Evolutionary conservation across 2,797 vertebrate genomes (phyloP).

Genomic region (Eptatretus atami): DNA sequence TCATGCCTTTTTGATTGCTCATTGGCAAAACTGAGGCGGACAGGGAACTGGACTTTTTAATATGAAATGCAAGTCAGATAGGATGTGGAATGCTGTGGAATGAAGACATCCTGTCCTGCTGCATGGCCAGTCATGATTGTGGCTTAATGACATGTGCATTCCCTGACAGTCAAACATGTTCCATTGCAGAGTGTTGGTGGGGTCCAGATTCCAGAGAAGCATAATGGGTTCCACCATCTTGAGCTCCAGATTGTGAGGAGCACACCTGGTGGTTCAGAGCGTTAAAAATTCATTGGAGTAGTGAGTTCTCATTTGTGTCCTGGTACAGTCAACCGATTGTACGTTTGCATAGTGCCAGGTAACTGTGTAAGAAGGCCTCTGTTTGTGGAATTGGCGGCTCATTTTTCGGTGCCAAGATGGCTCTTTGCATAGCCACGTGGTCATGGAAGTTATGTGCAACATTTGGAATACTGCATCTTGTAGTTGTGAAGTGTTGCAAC

Average conservation of each 20-base stretch:
- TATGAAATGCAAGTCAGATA: neutral
- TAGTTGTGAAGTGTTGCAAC: too few relatives aligned
- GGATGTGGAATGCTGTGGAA: neutral
- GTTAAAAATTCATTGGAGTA: neutral
- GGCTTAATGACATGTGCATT: conserved; percentile 1
- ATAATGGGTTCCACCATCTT: neutral
- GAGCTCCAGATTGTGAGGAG: neutral
- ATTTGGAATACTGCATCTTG: too few relatives aligned
- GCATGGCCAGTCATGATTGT: neutral
- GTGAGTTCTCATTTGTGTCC: too few relatives aligned
- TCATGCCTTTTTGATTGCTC: neutral
- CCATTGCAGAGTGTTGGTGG: conserved; percentile 1
- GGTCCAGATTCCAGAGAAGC: neutral
- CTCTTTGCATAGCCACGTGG: too few relatives aligned
- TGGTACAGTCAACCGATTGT: too few relatives aligned
- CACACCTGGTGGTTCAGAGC: neutral
- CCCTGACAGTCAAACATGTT: neutral
- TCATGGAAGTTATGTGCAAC: too few relatives aligned
- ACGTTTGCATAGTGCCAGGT: too few relatives aligned
- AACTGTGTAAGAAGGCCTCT: too few relatives aligned
- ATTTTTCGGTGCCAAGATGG: too few relatives aligned
- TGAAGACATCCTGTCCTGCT: conserved; percentile 1
- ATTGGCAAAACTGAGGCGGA: conserved; percentile 2
- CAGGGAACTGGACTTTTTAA: neutral
- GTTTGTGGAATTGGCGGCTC: too few relatives aligned